Evolutionary conservation across 2,113 vertebrate species (phyloP).

Genomic region (Daboia siamensis): DNA sequence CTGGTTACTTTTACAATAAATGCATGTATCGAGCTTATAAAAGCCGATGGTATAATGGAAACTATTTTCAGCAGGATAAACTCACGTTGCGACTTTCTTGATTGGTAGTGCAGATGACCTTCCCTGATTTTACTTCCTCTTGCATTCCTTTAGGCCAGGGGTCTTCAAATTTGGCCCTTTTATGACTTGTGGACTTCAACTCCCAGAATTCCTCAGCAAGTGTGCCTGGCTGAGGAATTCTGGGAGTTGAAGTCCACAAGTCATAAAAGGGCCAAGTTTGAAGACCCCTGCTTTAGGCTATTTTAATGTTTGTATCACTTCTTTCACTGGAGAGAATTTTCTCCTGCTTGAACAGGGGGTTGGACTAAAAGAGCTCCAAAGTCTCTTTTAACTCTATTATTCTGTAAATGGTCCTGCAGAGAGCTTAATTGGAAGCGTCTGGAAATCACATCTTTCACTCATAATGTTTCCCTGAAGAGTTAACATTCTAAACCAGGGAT

Average conservation of each 20-base stretch:
- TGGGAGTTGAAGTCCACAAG: too few species aligned
- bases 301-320: not conserved
- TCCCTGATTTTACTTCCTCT: not conserved
- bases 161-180: too few species aligned
- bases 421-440: not conserved
- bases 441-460: not conserved
- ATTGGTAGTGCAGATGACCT: not conserved
- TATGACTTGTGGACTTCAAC: too few species aligned
- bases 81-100: not conserved
- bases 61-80: not conserved
- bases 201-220: too few species aligned
- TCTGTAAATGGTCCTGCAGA: not conserved
- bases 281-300: too few species aligned
- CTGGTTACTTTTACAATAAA: not conserved
- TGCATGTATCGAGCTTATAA: not conserved
- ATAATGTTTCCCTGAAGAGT: not conserved
- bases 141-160: not conserved
- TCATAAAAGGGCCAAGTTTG: too few species aligned
- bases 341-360: not conserved
- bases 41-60: not conserved
- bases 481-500: not conserved
- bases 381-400: not conserved
- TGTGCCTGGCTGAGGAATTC: too few species aligned
- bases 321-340: not conserved
- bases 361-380: not conserved